phyloP scores from a whole-genome alignment of 2,888 invertebrate species.

The Artemia sinica region DNA sequence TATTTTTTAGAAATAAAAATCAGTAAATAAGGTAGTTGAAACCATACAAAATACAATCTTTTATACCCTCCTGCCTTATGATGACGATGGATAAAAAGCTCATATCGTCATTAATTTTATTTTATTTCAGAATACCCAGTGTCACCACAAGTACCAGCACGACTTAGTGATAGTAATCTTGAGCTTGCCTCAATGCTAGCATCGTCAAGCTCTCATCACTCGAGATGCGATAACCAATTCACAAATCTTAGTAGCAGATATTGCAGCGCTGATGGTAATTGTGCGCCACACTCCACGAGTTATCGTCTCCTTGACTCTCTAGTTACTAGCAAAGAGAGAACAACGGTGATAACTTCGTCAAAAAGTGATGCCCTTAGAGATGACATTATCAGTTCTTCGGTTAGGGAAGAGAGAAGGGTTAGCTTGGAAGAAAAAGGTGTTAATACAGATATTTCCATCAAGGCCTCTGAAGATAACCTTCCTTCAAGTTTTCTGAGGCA shows the following conservation, averaged over 20 bases:
- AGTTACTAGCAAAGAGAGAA: background rate
- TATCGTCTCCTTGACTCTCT: background rate
- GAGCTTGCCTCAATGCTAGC: conserved; percentile 9
- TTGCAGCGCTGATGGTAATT: background rate
- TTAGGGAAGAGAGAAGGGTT: background rate
- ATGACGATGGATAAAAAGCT: too few relatives aligned
- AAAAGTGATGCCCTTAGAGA: background rate
- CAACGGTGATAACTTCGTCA: background rate
- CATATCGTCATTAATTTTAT: background rate
- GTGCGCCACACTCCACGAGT: background rate
- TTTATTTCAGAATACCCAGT: conserved; percentile 9
- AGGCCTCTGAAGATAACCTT: background rate
- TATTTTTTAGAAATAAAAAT: too few relatives aligned
- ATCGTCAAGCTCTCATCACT: background rate
- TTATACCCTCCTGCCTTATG: too few relatives aligned
- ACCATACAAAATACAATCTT: too few relatives aligned
- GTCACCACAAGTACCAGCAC: background rate
- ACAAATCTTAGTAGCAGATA: background rate
- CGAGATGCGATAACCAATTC: background rate
- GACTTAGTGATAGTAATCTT: background rate
- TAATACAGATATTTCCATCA: background rate
- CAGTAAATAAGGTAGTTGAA: too few relatives aligned
- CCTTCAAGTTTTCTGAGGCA: too few relatives aligned
- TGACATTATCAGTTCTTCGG: background rate
- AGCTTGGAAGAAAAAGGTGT: background rate